Conservation (phyloP, 1,140 invertebrate species). For the Zeugodacus cucurbitae region DNA sequence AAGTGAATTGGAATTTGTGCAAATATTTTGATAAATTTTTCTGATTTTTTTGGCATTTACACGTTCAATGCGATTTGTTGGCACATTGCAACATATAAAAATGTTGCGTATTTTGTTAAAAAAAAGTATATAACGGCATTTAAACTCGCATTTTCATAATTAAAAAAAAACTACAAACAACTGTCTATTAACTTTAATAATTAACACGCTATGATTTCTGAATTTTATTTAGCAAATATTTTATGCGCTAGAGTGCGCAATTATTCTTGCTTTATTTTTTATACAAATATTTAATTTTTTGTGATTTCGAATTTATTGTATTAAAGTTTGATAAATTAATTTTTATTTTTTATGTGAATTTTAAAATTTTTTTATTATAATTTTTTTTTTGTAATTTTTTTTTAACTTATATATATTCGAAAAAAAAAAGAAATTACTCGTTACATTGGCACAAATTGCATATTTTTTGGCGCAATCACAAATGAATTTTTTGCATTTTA, state of each 20-base stretch:
- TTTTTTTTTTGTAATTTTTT: slow-evolving; percentile 44
- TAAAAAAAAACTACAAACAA: neutral
- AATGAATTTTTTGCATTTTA: slow-evolving; percentile 40
- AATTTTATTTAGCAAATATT: neutral
- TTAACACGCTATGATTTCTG: slow-evolving; percentile 11
- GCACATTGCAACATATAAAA: neutral
- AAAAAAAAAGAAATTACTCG: slow-evolving; percentile 8
- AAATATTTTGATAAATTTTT: neutral
- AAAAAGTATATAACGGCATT: neutral
- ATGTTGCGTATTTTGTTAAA: neutral
- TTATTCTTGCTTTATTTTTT: neutral
- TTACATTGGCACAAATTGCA: slow-evolving; percentile 64
- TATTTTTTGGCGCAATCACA: slow-evolving; percentile 63
- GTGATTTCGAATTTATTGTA: neutral
- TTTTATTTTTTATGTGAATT: slow-evolving; percentile 27
- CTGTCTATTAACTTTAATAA: neutral
- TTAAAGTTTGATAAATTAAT: neutral
- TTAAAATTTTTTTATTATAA: neutral
- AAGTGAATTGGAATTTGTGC: slow-evolving; percentile 8
- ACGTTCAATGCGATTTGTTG: neutral
- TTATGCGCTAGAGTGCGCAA: neutral
- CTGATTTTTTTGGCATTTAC: neutral
- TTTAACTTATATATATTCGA: neutral
- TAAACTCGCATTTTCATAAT: neutral
- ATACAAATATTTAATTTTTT: neutral